These are phyloP conservation scores for Rhyzopertha dominica DNA, from an alignment of 1,140 invertebrate genomes.

Conservation along the genomic window DNA sequence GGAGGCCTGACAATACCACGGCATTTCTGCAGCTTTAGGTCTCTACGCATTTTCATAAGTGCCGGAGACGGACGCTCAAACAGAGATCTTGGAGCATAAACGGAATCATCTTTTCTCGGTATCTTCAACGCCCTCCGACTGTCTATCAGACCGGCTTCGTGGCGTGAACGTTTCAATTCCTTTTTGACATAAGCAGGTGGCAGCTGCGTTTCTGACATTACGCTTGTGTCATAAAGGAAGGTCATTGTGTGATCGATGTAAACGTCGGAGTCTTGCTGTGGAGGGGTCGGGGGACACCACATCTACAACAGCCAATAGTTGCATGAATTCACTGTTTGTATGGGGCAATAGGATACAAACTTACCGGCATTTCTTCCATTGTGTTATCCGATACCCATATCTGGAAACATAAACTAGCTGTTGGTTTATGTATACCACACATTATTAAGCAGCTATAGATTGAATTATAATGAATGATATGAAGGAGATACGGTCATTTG, in stretches of 20 bases:
- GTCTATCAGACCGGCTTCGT: constrained; percentile 56
- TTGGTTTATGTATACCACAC: background rate
- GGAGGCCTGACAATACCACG: constrained; percentile 57
- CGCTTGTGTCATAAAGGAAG: constrained; percentile 77
- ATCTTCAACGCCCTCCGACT: constrained; percentile 58
- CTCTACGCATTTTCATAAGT: constrained; percentile 52
- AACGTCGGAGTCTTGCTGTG: constrained; percentile 83
- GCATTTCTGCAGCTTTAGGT: constrained; percentile 60
- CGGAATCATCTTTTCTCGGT: constrained; percentile 69
- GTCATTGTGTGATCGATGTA: constrained; percentile 82
- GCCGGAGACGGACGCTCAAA: constrained; percentile 82
- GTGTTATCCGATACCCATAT: constrained; percentile 67
- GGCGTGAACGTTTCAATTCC: constrained; percentile 67
- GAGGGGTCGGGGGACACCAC: constrained; percentile 93
- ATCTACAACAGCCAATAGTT: constrained; percentile 55
- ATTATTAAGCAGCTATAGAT: background rate
- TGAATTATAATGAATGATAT: constrained; percentile 5
- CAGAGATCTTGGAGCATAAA: constrained; percentile 74
- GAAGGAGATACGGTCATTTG: background rate
- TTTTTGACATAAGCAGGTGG: constrained; percentile 82
- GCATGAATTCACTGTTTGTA: background rate
- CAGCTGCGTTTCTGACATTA: constrained; percentile 77
- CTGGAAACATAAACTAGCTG: constrained; percentile 33
- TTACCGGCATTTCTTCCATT: constrained; percentile 72
- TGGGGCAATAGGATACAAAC: constrained; percentile 40